Evolutionary conservation across 2,797 vertebrate species (phyloP).

Genomic region (Picus viridis): DNA sequence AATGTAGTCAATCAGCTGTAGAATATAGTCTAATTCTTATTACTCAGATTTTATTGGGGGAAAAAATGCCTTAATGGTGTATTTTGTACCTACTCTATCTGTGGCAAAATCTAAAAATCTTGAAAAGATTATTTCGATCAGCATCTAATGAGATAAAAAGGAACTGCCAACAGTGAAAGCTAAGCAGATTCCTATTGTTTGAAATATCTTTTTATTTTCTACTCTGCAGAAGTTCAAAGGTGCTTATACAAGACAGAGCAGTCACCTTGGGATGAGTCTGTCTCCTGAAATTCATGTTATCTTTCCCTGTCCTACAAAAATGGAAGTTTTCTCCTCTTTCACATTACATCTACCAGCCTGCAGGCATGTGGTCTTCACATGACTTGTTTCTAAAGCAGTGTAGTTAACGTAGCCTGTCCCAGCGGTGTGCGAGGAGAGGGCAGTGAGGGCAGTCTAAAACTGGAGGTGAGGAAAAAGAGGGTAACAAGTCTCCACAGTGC

Average conservation of each 20-base stretch:
- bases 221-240: neutral
- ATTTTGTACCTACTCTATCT: neutral
- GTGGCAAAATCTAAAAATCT: neutral
- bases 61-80: neutral
- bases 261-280: neutral
- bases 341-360: neutral
- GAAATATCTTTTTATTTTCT: neutral
- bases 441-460: neutral
- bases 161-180: neutral
- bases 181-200: neutral
- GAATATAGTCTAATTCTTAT: neutral
- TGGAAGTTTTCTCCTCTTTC: neutral
- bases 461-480: neutral
- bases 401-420: neutral
- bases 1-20: neutral
- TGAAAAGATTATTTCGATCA: neutral
- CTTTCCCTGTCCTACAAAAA: neutral
- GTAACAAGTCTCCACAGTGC: neutral
- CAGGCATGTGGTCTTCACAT: neutral
- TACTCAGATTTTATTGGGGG: neutral
- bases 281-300: neutral
- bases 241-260: neutral
- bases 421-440: neutral
- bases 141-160: neutral
- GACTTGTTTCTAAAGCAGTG: neutral